Conservation (phyloP, 1,140 invertebrate genomes). For the Meloidogyne hapla region DNA sequence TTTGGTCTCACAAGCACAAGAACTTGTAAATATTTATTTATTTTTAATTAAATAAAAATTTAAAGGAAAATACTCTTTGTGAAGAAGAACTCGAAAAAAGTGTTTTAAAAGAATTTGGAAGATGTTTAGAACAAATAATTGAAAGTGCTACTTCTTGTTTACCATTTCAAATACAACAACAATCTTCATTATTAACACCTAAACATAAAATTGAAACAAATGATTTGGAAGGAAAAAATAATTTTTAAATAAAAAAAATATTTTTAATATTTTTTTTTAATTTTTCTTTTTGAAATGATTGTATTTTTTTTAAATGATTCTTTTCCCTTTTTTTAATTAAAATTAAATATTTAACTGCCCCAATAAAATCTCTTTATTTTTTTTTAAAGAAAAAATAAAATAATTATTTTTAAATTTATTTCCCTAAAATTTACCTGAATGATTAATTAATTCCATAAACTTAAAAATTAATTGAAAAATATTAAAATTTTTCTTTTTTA, state of each 20-base stretch:
- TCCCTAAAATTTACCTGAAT: too few relatives aligned
- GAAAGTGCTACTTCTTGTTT: constrained; percentile 65
- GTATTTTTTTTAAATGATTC: neutral
- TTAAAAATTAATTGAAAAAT: too few relatives aligned
- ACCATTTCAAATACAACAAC: constrained; percentile 11
- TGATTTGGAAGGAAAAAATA: constrained; percentile 12
- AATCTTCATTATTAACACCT: neutral
- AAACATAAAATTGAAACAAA: neutral
- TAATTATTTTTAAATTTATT: too few relatives aligned
- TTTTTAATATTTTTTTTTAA: neutral
- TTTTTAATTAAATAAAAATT: constrained; percentile 7
- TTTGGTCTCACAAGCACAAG: constrained; percentile 83
- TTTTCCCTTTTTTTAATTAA: too few relatives aligned
- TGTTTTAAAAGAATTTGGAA: constrained; percentile 89
- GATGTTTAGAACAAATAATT: constrained; percentile 87
- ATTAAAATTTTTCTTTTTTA: too few relatives aligned
- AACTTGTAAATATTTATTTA: constrained; percentile 71
- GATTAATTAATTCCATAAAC: too few relatives aligned
- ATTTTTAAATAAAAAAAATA: neutral
- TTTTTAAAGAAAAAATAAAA: too few relatives aligned
- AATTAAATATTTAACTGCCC: too few relatives aligned
- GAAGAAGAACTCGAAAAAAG: constrained; percentile 77
- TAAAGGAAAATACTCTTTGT: constrained; percentile 26
- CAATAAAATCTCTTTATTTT: too few relatives aligned
- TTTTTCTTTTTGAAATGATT: too few relatives aligned